Conservation (phyloP, 2,113 vertebrate species). For the Forbesichthys papilliferus region DNA sequence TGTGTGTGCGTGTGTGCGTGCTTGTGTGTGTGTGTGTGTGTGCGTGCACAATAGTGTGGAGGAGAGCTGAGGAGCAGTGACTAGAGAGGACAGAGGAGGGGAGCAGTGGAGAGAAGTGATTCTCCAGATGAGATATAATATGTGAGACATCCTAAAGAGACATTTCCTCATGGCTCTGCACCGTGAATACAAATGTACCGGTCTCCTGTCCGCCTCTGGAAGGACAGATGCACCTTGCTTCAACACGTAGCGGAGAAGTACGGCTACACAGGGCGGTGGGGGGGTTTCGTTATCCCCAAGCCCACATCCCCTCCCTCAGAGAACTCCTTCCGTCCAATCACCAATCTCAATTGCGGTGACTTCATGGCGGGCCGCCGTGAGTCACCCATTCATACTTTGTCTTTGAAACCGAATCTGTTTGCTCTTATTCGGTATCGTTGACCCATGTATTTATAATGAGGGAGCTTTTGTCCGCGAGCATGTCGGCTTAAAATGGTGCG, state of each 20-base stretch:
- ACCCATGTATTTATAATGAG: conserved; percentile 63
- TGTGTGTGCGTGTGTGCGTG: background rate
- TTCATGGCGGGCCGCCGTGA: conserved; percentile 63
- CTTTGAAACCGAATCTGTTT: conserved; percentile 52
- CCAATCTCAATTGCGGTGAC: conserved; percentile 60
- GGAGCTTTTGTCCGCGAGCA: conserved; percentile 37
- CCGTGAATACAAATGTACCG: conserved; percentile 77
- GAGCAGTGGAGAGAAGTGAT: conserved; percentile 64
- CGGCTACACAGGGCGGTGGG: conserved; percentile 19
- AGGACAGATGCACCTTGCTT: conserved; percentile 78
- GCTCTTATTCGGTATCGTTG: conserved; percentile 54
- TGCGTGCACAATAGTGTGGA: background rate
- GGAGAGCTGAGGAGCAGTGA: background rate
- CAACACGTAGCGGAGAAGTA: conserved; percentile 55
- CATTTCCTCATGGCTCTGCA: conserved; percentile 78
- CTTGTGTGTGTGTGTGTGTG: background rate
- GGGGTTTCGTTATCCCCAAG: conserved; percentile 18
- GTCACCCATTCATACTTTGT: conserved; percentile 75
- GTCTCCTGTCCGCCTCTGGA: conserved; percentile 57
- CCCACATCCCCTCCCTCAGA: background rate
- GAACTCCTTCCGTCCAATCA: conserved; percentile 67
- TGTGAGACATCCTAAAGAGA: conserved; percentile 79
- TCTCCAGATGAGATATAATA: conserved; percentile 81
- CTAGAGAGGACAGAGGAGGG: conserved; percentile 43
- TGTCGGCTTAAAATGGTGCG: conserved; percentile 53